phyloP scores from a whole-genome alignment of 2,888 invertebrate genomes.

The Slavum lentiscoides region DNA sequence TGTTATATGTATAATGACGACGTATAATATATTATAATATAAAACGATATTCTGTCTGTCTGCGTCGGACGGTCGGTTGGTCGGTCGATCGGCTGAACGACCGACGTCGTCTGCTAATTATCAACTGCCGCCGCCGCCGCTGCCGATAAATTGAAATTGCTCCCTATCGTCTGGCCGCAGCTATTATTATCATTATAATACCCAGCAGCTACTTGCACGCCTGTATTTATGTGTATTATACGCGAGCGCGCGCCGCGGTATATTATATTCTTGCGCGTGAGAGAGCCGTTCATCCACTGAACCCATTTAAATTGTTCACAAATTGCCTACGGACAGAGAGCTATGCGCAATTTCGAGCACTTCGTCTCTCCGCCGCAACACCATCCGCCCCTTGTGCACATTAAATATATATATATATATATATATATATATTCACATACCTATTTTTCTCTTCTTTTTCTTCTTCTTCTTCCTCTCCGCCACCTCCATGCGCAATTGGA shows the following conservation, averaged over 20 bases:
- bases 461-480: background rate
- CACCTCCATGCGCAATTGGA: background rate
- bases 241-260: background rate
- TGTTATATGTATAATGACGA: background rate
- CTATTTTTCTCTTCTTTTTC: conserved; percentile 2
- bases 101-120: conserved; percentile 46
- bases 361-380: background rate
- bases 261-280: conserved; percentile 15
- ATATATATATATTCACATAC: too few species aligned
- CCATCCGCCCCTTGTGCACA: background rate
- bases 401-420: background rate
- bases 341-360: conserved; percentile 37
- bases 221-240: conserved; percentile 20
- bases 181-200: conserved; percentile 37
- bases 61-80: background rate
- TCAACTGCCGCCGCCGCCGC: conserved; percentile 24
- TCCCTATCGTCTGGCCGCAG: conserved; percentile 27
- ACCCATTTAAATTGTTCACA: conserved; percentile 45
- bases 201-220: conserved; percentile 40
- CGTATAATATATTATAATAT: conserved; percentile 5
- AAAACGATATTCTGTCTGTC: background rate
- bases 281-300: conserved; percentile 35
- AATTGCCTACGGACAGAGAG: conserved; percentile 38
- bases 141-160: conserved; percentile 49
- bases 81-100: background rate